Evolutionary conservation across 1,140 invertebrate genomes (phyloP), one percentile per base, ranked within the genome.

Genomic region (Drosophila cardini): DNA sequence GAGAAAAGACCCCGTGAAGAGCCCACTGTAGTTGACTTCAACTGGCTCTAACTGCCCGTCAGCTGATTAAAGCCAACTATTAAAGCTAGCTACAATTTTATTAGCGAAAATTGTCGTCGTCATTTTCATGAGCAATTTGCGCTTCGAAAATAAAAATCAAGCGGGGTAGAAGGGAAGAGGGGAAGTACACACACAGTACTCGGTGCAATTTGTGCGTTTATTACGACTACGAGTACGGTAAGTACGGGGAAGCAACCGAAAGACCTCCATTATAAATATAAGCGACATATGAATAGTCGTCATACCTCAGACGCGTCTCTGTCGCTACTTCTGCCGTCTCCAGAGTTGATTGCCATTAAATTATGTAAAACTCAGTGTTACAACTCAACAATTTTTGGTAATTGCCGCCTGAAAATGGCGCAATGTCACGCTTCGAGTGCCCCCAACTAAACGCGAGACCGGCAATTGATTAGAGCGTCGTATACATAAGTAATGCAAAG

Each of bases 261-360:
- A 26, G 48, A 52, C 40, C 62, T 78, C 67, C 62, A 73, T 76
- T 85, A 75, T 55, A 57, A 16, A 63, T 53, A 63, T 53, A 60
- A 42, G 36, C 70, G 48, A 67, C 64, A 70, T 74, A 73, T 73
- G 45, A 10, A 46, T 32, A 38, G 55, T 53, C 40, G 30, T 53
- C 40, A 21, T n/a, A 13, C 42, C 15, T 46, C 53, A 58, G 53
- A 64, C 55, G 32, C 30, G 46, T 43, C 64, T 79, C 68, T 43
- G 50, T 60, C 80, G n/a, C n/a, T n/a, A n/a, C n/a, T n/a, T n/a
- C n/a, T n/a, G n/a, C n/a, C n/a, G 61, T 52, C 60, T 30, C 62
- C 58, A 26, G 80, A 38, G 73, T 75, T 87, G 79, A 87, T 87
- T 87, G 83, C 79, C 83, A 87, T 87, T 89, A 87, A 87, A 87